A percentile compares a stretch with the other conserved stretches of the same genome.
These are phyloP conservation scores for Drosophila kurseongensis DNA, from an alignment of 1,140 invertebrate species.

Conservation along the genomic window DNA sequence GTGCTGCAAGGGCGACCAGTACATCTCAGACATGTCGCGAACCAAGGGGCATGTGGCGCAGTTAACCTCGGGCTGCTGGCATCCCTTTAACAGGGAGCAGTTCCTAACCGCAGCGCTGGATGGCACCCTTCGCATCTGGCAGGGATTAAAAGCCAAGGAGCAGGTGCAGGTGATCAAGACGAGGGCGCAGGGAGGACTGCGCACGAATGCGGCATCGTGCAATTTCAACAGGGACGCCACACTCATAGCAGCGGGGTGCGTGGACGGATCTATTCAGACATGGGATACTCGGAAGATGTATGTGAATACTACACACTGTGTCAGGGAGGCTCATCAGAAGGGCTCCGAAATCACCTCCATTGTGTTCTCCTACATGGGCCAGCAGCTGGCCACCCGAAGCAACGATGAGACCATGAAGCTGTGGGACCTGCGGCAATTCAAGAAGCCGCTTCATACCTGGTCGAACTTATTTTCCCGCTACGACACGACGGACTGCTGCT, in stretches of 20 bases:
- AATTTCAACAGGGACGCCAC: conserved; percentile 94
- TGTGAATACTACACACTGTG: conserved; percentile 91
- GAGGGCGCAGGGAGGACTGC: conserved; percentile 93
- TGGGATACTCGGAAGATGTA: conserved; percentile 97
- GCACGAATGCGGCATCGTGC: conserved; percentile 94
- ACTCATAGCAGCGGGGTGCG: conserved; percentile 94
- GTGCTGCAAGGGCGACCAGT: conserved; percentile 98
- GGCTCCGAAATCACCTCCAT: conserved; percentile 93
- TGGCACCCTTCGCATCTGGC: conserved; percentile 96
- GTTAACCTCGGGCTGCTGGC: conserved; percentile 96
- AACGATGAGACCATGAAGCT: conserved; percentile 98
- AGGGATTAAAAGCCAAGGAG: conserved; percentile 90
- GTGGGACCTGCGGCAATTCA: conserved; percentile 96
- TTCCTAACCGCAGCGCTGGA: conserved; percentile 98
- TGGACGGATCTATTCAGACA: conserved; percentile 98
- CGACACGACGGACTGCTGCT: conserved; percentile 93
- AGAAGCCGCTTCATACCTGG: conserved; percentile 90
- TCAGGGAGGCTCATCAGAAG: conserved; percentile 93
- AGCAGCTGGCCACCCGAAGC: conserved; percentile 91
- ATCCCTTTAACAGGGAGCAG: conserved; percentile 95
- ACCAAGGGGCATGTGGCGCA: conserved; percentile 98
- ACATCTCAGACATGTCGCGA: conserved; percentile 96
- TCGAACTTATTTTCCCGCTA: conserved; percentile 93
- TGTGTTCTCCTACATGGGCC: conserved; percentile 95
- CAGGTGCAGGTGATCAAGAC: conserved; percentile 95